Percentiles rank a stretch among this genome's conserved stretches.
Evolutionary conservation across 2,113 vertebrate genomes (phyloP).

Genomic region (Salvelinus namaycush): DNA sequence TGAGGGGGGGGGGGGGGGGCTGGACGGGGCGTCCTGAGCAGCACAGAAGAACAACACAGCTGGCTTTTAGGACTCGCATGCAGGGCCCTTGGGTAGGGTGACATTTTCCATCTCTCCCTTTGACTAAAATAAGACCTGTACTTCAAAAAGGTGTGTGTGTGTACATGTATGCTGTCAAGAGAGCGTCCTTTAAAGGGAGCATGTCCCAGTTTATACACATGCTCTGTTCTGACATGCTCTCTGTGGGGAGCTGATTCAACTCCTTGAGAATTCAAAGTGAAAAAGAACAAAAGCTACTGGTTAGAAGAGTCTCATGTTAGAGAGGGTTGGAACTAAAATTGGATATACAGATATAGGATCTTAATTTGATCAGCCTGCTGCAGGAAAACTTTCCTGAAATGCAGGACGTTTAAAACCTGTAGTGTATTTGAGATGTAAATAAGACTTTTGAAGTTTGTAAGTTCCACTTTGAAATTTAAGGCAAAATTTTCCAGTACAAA

Average conservation of each 20-base stretch:
- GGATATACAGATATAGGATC: not conserved
- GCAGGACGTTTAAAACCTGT: no score
- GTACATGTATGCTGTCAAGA: not conserved
- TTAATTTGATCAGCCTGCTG: no score
- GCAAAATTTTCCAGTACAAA: no score
- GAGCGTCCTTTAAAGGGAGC: not conserved
- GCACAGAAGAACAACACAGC: not conserved
- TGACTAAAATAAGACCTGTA: slow-evolving; percentile 14
- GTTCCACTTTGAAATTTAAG: no score
- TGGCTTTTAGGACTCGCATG: not conserved
- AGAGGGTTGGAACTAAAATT: not conserved
- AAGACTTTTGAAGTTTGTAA: no score
- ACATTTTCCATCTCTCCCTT: slow-evolving; percentile 6
- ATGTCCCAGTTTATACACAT: not conserved
- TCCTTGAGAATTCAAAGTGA: not conserved
- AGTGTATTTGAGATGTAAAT: no score
- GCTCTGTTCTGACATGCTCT: not conserved
- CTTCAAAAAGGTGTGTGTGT: slow-evolving; percentile 15
- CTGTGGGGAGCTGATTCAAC: not conserved
- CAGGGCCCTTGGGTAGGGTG: not conserved
- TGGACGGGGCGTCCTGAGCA: not conserved
- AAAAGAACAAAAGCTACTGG: not conserved
- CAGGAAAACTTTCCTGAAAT: no score
- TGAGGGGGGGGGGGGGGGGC: not conserved
- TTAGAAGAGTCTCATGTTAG: not conserved